Percentiles rank a stretch among this genome's conserved stretches.
These are phyloP conservation scores for Whitmania pigra DNA, from an alignment of 1,140 invertebrate species.

Conservation along the genomic window DNA sequence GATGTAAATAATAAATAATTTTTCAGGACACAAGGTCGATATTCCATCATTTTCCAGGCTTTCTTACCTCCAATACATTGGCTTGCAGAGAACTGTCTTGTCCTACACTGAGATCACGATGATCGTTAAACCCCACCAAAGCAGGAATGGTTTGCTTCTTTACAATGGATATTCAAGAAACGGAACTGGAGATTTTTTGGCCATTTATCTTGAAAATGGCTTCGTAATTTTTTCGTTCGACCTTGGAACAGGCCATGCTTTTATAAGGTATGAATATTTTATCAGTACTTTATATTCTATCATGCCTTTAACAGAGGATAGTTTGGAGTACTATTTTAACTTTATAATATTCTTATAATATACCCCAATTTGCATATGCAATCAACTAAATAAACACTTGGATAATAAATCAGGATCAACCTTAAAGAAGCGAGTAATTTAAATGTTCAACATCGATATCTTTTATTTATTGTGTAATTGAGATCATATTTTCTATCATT, in stretches of 20 bases:
- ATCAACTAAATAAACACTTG: background rate
- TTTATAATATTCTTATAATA: background rate
- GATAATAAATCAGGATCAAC: background rate
- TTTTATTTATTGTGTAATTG: no score
- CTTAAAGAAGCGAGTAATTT: background rate
- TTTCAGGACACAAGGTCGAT: background rate
- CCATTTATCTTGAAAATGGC: slow-evolving; percentile 65
- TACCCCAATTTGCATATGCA: background rate
- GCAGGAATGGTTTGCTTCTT: slow-evolving; percentile 67
- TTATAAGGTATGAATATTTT: slow-evolving; percentile 56
- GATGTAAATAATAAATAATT: no score
- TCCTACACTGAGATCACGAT: slow-evolving; percentile 78
- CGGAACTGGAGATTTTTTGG: slow-evolving; percentile 81
- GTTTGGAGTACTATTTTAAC: background rate
- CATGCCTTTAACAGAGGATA: background rate
- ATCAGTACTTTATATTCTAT: background rate
- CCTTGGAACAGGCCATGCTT: slow-evolving; percentile 74
- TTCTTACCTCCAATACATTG: slow-evolving; percentile 34
- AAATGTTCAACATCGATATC: background rate
- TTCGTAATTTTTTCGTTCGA: slow-evolving; percentile 82
- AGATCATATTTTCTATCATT: no score
- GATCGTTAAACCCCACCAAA: slow-evolving; percentile 62
- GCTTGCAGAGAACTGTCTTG: slow-evolving; percentile 62
- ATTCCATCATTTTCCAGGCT: slow-evolving; percentile 82
- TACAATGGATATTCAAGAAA: slow-evolving; percentile 80